Conservation (phyloP, 1,140 invertebrate genomes). For the Leguminivora glycinivorella region DNA sequence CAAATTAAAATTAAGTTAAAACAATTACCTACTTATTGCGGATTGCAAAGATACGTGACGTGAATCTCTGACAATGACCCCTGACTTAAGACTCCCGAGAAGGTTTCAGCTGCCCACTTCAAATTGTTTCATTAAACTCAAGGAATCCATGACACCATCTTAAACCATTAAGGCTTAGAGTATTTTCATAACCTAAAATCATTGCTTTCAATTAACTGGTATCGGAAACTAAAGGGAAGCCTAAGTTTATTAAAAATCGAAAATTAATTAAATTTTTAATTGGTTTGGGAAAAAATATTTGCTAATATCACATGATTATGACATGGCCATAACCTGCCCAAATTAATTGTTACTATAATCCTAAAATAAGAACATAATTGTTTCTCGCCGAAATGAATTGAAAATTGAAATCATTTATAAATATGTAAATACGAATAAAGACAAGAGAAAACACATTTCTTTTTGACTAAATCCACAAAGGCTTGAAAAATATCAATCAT, state of each 20-base stretch:
- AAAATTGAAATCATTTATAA: not conserved
- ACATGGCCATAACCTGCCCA: too few relatives aligned
- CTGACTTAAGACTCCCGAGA: not conserved
- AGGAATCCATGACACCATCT: constrained; percentile 12
- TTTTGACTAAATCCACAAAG: not conserved
- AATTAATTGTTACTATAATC: not conserved
- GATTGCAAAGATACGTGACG: not conserved
- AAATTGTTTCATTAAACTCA: not conserved
- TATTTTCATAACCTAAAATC: constrained; percentile 16
- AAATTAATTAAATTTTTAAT: too few relatives aligned
- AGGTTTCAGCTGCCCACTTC: not conserved
- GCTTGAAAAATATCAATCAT: constrained; percentile 15
- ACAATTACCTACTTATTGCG: not conserved
- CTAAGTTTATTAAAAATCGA: not conserved
- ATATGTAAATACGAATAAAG: not conserved
- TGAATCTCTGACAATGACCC: not conserved
- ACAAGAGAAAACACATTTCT: not conserved
- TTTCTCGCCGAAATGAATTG: not conserved
- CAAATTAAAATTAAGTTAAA: not conserved
- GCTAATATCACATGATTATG: too few relatives aligned
- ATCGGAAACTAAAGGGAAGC: not conserved
- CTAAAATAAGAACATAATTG: not conserved
- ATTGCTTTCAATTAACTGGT: constrained; percentile 8
- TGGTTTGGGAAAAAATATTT: too few relatives aligned
- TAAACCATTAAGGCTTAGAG: not conserved